Evolutionary conservation across 2,888 invertebrate genomes (phyloP).

Genomic region (Xestia ashworthii): DNA sequence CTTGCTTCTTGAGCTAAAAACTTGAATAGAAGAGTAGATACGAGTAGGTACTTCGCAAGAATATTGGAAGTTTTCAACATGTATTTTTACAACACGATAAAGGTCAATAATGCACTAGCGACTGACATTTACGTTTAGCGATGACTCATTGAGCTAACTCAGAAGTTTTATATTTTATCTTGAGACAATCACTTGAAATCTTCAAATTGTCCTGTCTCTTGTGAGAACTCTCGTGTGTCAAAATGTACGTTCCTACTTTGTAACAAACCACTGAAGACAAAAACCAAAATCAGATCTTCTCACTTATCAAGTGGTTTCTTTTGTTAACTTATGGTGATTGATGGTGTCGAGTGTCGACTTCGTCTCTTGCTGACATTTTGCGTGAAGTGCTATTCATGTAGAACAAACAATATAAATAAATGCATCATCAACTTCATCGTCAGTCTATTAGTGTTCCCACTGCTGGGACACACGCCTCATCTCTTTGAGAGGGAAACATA

Average conservation of each 20-base stretch:
- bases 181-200: neutral
- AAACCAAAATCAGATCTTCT: neutral
- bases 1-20: neutral
- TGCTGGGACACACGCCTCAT: too few relatives aligned
- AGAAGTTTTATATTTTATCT: neutral
- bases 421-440: too few relatives aligned
- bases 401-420: neutral
- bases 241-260: neutral
- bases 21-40: neutral
- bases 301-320: neutral
- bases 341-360: neutral
- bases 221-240: neutral
- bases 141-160: slow-evolving; percentile 10
- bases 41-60: slow-evolving; percentile 16
- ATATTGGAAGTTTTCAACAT: neutral
- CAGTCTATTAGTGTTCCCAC: too few relatives aligned
- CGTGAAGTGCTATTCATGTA: neutral
- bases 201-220: neutral
- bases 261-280: neutral
- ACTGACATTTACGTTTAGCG: slow-evolving; percentile 4
- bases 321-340: neutral
- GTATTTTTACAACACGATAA: slow-evolving; percentile 1
- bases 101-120: slow-evolving; percentile 14
- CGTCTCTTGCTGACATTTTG: neutral
- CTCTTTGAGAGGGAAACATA: too few relatives aligned